Conservation (phyloP, 2,797 vertebrate species). For the Galago senegalensis region DNA sequence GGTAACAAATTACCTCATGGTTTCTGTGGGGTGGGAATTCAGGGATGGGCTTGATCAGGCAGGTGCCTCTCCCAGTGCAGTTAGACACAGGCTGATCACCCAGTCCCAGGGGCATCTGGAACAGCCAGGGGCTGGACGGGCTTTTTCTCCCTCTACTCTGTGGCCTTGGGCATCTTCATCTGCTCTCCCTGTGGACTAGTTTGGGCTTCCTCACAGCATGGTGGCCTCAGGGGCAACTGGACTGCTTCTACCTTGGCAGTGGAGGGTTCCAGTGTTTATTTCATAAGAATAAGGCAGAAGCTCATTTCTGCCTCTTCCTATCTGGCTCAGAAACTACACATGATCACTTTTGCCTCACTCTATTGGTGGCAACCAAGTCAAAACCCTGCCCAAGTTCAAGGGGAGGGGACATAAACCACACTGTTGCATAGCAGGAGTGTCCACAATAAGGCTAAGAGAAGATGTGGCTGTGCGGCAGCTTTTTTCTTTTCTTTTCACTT, state of each 20-base stretch:
- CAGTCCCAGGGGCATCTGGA: not conserved
- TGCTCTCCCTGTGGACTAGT: not conserved
- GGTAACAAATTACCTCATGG: not conserved
- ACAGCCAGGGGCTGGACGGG: not conserved
- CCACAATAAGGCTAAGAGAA: not conserved
- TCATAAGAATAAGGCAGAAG: not conserved
- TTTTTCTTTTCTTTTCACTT: not conserved
- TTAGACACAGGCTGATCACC: not conserved
- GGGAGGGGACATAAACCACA: not conserved
- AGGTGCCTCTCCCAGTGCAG: not conserved
- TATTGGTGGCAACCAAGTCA: not conserved
- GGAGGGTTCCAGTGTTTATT: not conserved
- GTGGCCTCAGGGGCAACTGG: not conserved
- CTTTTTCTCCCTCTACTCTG: not conserved
- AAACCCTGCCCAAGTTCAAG: not conserved
- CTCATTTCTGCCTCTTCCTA: not conserved
- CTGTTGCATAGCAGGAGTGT: not conserved
- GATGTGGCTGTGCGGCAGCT: not conserved
- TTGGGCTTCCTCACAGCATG: not conserved
- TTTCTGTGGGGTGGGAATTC: constrained; percentile 42
- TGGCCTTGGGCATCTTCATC: not conserved
- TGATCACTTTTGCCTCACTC: not conserved
- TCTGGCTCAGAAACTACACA: not conserved
- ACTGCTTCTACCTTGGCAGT: not conserved
- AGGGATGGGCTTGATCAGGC: constrained; percentile 33